A percentile compares a stretch with the other conserved stretches of the same genome.
Conservation (phyloP, 2,888 invertebrate species). For the Tipula confusa region DNA sequence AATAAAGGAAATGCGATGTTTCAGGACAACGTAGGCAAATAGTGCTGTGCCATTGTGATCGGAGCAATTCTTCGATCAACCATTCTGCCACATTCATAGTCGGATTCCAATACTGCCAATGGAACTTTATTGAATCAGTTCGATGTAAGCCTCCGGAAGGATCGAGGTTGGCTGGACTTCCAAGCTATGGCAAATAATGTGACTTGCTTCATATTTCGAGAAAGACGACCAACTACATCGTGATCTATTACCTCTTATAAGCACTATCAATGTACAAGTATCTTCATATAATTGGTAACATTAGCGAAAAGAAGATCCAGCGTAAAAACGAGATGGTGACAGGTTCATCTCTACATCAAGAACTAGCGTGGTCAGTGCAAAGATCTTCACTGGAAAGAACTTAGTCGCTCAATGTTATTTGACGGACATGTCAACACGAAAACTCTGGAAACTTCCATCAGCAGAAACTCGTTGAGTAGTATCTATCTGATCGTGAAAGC, state of each 20-base stretch:
- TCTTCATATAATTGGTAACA: too few relatives aligned
- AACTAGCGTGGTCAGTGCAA: background rate
- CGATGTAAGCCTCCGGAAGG: background rate
- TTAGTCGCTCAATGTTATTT: background rate
- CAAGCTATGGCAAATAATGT: background rate
- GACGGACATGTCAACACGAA: background rate
- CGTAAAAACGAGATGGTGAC: background rate
- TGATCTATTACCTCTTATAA: too few relatives aligned
- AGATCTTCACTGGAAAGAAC: background rate
- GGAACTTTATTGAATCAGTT: background rate
- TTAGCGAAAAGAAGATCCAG: background rate
- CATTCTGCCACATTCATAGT: too few relatives aligned
- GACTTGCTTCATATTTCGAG: too few relatives aligned
- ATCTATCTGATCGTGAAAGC: background rate
- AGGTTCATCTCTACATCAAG: background rate
- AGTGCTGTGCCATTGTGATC: background rate
- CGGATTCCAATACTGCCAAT: too few relatives aligned
- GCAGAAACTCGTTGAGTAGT: background rate
- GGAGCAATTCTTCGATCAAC: too few relatives aligned
- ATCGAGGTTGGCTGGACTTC: background rate
- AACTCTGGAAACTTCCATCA: background rate
- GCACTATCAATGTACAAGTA: too few relatives aligned
- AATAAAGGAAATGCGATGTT: background rate
- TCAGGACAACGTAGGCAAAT: background rate
- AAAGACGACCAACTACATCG: too few relatives aligned